Percentiles rank a stretch among this genome's conserved stretches.
These are phyloP conservation scores for Pollenia angustigena DNA, from an alignment of 2,888 invertebrate species.

Conservation along the genomic window DNA sequence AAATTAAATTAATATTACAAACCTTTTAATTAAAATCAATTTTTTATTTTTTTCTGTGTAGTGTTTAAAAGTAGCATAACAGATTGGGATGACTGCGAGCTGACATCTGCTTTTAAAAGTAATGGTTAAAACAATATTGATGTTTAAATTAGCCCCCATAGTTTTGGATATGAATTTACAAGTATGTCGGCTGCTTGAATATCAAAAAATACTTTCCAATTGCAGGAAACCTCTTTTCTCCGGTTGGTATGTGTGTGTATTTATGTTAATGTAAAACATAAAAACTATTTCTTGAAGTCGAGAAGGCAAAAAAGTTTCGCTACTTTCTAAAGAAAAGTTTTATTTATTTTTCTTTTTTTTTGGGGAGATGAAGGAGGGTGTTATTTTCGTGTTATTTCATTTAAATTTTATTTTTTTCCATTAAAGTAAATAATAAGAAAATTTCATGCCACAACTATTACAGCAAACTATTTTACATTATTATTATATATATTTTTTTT, in stretches of 20 bases:
- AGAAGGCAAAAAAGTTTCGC: conserved; percentile 48
- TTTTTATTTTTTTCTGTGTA: no score
- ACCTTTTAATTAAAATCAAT: no score
- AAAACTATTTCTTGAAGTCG: conserved; percentile 53
- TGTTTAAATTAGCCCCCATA: no score
- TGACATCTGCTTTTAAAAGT: no score
- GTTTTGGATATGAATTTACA: no score
- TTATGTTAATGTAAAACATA: conserved; percentile 70
- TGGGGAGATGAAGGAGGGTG: background rate
- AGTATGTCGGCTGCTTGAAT: no score
- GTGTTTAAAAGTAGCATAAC: no score
- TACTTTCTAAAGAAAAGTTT: conserved; percentile 60
- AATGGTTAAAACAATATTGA: no score
- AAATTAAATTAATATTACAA: no score
- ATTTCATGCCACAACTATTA: conserved; percentile 71
- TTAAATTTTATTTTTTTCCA: conserved; percentile 52
- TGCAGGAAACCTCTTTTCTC: background rate
- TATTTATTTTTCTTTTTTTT: background rate
- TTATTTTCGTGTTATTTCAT: conserved; percentile 54
- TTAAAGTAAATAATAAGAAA: conserved; percentile 72
- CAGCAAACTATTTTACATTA: conserved; percentile 56
- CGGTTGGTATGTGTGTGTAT: conserved; percentile 49
- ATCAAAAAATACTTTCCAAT: background rate
- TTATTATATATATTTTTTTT: conserved; percentile 2
- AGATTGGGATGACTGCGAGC: no score